phyloP scores from a whole-genome alignment of 2,797 vertebrate genomes.

The Petrocephalus schoutedeni region DNA sequence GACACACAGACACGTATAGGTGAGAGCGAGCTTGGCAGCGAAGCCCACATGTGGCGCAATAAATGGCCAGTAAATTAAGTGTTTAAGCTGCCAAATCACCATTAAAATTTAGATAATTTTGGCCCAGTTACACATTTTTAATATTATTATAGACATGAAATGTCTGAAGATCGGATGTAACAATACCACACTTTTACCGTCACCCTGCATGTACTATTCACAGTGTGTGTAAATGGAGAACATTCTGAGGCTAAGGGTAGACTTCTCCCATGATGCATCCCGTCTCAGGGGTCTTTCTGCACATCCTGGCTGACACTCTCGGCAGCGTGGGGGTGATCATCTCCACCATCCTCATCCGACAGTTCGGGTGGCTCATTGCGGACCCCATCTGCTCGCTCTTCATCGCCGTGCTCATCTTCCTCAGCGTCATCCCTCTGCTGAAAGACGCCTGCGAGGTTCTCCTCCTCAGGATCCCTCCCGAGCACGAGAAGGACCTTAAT shows the following conservation, averaged over 20 bases:
- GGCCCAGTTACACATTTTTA: not conserved
- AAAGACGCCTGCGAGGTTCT: constrained; percentile 93
- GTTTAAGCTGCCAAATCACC: not conserved
- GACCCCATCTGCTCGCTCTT: constrained; percentile 97
- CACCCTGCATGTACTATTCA: not conserved
- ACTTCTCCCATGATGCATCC: not conserved
- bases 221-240: not conserved
- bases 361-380: constrained; percentile 96
- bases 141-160: not conserved
- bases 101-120: not conserved
- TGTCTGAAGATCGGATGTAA: not conserved
- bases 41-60: not conserved
- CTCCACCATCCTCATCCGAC: constrained; percentile 91
- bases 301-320: constrained; percentile 91
- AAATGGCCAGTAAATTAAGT: not conserved
- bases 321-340: constrained; percentile 96
- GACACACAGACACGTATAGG: not conserved
- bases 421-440: constrained; percentile 90
- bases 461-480: constrained; percentile 78
- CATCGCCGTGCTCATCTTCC: constrained; percentile 89
- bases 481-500: constrained; percentile 84
- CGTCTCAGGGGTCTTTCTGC: constrained; percentile 84
- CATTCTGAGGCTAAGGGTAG: not conserved
- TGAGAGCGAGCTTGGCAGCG: not conserved
- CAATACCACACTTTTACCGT: not conserved